Conservation (phyloP, 1,140 invertebrate species). For the Elysia chlorotica region DNA sequence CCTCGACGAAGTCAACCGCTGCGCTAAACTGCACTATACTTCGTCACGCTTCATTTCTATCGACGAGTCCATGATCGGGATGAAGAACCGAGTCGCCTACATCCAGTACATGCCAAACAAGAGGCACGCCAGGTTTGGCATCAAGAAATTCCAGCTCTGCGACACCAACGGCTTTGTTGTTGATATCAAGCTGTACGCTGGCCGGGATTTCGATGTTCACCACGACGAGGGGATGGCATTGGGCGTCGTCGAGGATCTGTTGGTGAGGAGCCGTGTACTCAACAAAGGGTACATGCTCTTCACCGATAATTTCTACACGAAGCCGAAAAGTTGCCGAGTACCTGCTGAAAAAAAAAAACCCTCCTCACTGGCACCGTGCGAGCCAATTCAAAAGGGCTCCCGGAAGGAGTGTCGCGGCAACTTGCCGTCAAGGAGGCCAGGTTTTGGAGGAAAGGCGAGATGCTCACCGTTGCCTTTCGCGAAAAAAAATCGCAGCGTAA, state of each 20-base stretch:
- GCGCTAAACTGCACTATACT: constrained; percentile 9
- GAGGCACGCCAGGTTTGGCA: constrained; percentile 14
- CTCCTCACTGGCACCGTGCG: constrained; percentile 26
- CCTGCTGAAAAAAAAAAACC: background rate
- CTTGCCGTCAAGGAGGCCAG: background rate
- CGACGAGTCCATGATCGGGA: constrained; percentile 30
- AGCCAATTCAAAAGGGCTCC: constrained; percentile 9
- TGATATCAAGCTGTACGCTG: constrained; percentile 19
- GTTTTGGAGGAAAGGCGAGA: background rate
- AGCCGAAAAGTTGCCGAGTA: constrained; percentile 11
- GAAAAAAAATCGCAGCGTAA: constrained; percentile 20
- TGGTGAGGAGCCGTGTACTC: constrained; percentile 6
- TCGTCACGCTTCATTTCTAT: constrained; percentile 21
- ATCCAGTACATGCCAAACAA: constrained; percentile 36
- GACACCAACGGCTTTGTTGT: constrained; percentile 21
- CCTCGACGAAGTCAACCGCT: constrained; percentile 10
- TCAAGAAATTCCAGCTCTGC: constrained; percentile 29
- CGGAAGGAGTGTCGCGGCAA: background rate
- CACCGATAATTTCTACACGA: constrained; percentile 30
- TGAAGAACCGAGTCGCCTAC: constrained; percentile 22
- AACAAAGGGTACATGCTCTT: constrained; percentile 27
- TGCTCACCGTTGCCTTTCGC: constrained; percentile 10
- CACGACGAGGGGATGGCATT: constrained; percentile 15
- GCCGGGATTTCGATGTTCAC: constrained; percentile 17
- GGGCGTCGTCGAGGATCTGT: constrained; percentile 21